These are phyloP conservation scores for Kryphioiulus occultus DNA, from an alignment of 2,888 invertebrate species.

Conservation along the genomic window DNA sequence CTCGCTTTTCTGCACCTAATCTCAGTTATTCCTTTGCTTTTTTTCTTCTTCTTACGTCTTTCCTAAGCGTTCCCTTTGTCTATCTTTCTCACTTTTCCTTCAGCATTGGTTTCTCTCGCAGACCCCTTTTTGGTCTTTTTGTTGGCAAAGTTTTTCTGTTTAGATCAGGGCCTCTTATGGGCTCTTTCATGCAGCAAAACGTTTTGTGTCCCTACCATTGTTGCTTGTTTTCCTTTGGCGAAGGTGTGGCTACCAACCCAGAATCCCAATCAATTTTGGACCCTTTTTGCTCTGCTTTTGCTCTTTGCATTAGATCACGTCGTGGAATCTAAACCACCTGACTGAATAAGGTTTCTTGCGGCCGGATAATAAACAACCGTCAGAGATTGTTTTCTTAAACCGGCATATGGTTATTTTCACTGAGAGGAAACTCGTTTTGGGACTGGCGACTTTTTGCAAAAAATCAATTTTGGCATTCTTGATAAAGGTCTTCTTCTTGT, in stretches of 20 bases:
- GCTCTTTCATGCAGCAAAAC: conserved; percentile 43
- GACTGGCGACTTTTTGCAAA: not conserved
- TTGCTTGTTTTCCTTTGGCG: conserved; percentile 38
- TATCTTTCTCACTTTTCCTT: not conserved
- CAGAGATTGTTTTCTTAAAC: conserved; percentile 46
- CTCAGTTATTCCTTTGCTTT: conserved; percentile 2
- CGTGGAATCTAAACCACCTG: conserved; percentile 46
- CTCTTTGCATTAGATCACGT: conserved; percentile 27
- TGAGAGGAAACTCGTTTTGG: not conserved
- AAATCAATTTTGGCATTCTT: not conserved
- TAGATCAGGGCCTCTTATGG: conserved; percentile 4
- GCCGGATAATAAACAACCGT: conserved; percentile 35
- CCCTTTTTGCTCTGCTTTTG: not conserved
- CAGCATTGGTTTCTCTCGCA: not conserved
- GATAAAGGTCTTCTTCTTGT: not conserved
- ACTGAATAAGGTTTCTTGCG: conserved; percentile 38
- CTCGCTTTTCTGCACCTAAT: conserved; percentile 43
- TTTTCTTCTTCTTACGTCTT: not conserved
- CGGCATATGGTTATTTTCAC: conserved; percentile 40
- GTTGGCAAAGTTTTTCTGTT: conserved; percentile 35
- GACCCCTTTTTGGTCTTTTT: not conserved
- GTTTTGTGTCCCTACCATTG: conserved; percentile 36
- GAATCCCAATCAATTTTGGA: conserved; percentile 34
- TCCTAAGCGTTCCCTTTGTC: conserved; percentile 36
- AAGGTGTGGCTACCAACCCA: conserved; percentile 1